Conservation (phyloP, 2,113 vertebrate genomes). For the Charadrius vociferus region DNA sequence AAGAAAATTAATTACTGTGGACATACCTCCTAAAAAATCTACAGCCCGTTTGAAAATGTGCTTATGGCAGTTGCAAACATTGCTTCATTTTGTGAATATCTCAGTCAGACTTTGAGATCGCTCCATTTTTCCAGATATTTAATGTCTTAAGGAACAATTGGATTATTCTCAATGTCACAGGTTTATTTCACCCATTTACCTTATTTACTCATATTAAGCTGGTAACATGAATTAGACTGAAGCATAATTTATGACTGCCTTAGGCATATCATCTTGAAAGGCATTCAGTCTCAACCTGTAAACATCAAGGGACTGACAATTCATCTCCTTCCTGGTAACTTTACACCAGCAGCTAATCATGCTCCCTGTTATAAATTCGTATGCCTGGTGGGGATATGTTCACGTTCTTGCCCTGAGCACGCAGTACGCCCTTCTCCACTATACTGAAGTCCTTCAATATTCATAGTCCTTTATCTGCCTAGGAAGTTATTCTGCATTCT, state of each 20-base stretch:
- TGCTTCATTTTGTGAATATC: background rate
- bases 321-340: background rate
- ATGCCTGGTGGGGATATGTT: background rate
- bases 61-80: background rate
- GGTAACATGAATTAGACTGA: background rate
- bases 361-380: background rate
- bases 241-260: conserved; percentile 29
- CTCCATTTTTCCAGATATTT: background rate
- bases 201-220: conserved; percentile 8
- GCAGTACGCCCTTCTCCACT: background rate
- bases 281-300: background rate
- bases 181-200: conserved; percentile 27
- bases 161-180: conserved; percentile 19
- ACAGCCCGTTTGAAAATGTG: background rate
- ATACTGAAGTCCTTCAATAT: background rate
- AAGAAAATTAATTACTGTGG: background rate
- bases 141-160: background rate
- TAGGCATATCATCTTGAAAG: background rate
- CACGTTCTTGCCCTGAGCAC: background rate
- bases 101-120: background rate
- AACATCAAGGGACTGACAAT: background rate
- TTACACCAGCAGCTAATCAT: background rate
- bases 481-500: background rate
- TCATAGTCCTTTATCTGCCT: background rate
- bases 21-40: background rate